Evolutionary conservation across 2,113 vertebrate species (phyloP).

Genomic region (Salvelinus alpinus): DNA sequence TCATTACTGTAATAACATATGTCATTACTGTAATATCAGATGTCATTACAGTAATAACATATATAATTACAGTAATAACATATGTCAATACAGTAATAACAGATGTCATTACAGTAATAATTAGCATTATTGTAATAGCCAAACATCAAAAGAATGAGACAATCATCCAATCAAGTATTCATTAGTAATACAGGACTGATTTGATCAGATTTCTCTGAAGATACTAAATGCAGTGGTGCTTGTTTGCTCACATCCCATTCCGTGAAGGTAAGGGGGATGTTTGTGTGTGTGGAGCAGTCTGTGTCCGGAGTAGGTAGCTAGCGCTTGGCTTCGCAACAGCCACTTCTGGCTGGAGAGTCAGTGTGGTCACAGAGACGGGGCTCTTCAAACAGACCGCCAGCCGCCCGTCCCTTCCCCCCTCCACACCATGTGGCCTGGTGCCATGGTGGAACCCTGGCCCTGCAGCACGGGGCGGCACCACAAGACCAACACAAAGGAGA

Average conservation of each 20-base stretch:
- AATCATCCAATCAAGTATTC: constrained; percentile 19
- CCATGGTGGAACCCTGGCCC: constrained; percentile 63
- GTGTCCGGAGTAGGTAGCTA: not conserved
- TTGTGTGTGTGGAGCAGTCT: not conserved
- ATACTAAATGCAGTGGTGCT: not conserved
- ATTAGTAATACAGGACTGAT: constrained; percentile 7
- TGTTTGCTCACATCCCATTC: constrained; percentile 24
- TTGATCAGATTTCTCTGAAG: not conserved
- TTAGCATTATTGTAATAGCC: not conserved
- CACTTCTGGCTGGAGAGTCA: constrained; percentile 38
- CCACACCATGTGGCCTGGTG: constrained; percentile 58
- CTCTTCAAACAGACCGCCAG: constrained; percentile 62
- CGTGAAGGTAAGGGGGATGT: constrained; percentile 10
- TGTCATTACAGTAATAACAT: too few relatives aligned
- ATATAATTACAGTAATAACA: too few relatives aligned
- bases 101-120: not conserved
- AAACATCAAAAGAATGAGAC: constrained; percentile 16
- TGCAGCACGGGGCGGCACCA: constrained; percentile 58
- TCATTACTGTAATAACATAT: too few relatives aligned
- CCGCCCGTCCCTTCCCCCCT: constrained; percentile 30
- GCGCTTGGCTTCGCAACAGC: constrained; percentile 19
- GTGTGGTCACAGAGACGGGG: constrained; percentile 44
- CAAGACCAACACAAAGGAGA: constrained; percentile 70
- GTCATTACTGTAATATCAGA: too few relatives aligned
- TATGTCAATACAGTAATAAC: too few relatives aligned